These are phyloP conservation scores for Daboia siamensis DNA, from an alignment of 2,113 vertebrate genomes.

Conservation along the genomic window DNA sequence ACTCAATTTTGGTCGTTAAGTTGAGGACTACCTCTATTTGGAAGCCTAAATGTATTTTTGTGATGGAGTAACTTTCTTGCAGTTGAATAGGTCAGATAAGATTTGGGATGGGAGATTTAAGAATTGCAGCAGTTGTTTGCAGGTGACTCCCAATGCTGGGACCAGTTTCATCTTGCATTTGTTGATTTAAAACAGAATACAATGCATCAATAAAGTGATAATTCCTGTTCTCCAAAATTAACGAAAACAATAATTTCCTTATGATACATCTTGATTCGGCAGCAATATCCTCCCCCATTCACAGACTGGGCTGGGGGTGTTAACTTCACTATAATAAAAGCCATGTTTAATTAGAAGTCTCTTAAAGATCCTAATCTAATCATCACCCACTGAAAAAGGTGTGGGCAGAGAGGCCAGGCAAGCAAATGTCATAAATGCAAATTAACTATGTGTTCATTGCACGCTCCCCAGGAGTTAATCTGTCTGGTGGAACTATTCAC, in stretches of 20 bases:
- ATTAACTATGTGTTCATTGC: constrained; percentile 45
- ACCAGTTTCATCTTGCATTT: not conserved
- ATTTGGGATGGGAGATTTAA: not conserved
- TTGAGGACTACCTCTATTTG: not conserved
- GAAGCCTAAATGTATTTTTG: not conserved
- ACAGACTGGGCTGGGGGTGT: not conserved
- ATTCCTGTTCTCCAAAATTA: constrained; percentile 10
- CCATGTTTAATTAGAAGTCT: constrained; percentile 33
- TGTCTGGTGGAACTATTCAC: not conserved
- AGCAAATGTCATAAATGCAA: constrained; percentile 37
- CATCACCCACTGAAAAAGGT: constrained; percentile 18
- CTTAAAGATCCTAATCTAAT: constrained; percentile 25
- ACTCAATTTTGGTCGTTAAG: no score
- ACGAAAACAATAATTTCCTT: constrained; percentile 3
- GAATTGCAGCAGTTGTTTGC: not conserved
- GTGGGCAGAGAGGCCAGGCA: constrained; percentile 29
- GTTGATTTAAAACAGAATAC: not conserved
- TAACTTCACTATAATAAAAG: constrained; percentile 22
- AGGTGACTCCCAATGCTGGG: not conserved
- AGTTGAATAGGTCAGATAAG: not conserved
- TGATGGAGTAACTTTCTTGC: not conserved
- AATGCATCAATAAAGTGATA: not conserved
- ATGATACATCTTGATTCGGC: not conserved
- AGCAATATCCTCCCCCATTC: constrained; percentile 25
- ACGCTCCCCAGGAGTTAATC: constrained; percentile 27